phyloP scores from a whole-genome alignment of 2,113 vertebrate species.

The Euleptes europaea region DNA sequence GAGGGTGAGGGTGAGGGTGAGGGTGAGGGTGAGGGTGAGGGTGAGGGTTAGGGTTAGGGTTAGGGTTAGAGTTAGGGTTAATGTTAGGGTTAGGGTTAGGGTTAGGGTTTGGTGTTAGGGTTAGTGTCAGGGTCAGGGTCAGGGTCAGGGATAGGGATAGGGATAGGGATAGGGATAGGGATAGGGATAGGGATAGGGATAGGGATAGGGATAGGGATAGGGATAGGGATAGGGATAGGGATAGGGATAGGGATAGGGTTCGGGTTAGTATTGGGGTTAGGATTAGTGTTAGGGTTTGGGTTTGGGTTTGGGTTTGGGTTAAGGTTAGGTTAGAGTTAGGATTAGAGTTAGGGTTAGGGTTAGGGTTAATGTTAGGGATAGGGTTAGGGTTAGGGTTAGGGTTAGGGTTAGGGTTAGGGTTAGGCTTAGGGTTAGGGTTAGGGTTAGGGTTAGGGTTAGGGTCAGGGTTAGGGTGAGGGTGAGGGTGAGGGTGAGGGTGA shows the following conservation, averaged over 20 bases:
- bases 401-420: not conserved
- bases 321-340: too few species aligned
- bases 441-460: not conserved
- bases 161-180: not conserved
- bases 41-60: not conserved
- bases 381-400: not conserved
- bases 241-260: too few species aligned
- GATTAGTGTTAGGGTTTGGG: too few species aligned
- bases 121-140: not conserved
- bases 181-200: not conserved
- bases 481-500: too few species aligned
- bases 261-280: too few species aligned
- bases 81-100: too few species aligned
- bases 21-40: not conserved
- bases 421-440: not conserved
- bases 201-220: not conserved
- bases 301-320: too few species aligned
- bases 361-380: too few species aligned
- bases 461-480: too few species aligned
- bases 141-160: not conserved
- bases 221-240: too few species aligned
- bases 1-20: not conserved
- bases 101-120: not conserved
- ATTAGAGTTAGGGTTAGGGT: too few species aligned
- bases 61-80: too few species aligned